Evolutionary conservation across 2,888 invertebrate species (phyloP), one percentile per base, ranked within the genome.

Genomic region (Archaeoteleia sp.): DNA sequence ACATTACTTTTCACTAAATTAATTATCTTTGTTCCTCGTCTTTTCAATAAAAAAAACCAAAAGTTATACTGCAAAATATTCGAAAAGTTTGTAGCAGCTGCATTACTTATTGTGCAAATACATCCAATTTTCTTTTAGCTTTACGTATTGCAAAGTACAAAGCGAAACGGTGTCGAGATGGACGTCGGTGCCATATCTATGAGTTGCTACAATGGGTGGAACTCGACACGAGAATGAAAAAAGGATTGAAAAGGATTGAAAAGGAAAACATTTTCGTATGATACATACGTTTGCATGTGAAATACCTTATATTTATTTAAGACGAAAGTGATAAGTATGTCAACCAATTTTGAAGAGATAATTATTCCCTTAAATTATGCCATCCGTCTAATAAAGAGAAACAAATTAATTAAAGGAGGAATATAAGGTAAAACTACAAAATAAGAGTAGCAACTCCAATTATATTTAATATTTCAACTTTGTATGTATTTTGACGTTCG

Each of bases 101-200:
- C 58, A 58, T 40, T 58, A 42, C 54, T 66, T 58, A 66, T 66
- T 66, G 58, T 54, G 48, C 43, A 51, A n/a, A 66, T 66, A 53
- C 58, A 66, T 66, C 66, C 66, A 66, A 66, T 66, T 66, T 66
- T 60, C 55, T 60, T 66, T 51, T 35, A 46, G 46, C 58, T 65
- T 65, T 62, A 53, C 58, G 53, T 66, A 58, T 54, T 58, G 54
- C 37, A 60, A 54, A 66, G 54, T 60, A 66, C 66, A 66, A 60
- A 66, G 60, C 66, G 54, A 66, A 66, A 66, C 53, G 66, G 53
- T 66, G 66, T 66, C 66, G 66, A 66, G 66, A 60, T 66, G 66
- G 57, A 66, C 66, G 60, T 48, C 25, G 60, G 23, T 35, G 66
- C 60, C 66, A 43, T 49, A 60, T 58, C 60, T 60, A 54, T 54